Conservation (phyloP, 2,113 vertebrate genomes). For the Micronisus gabar region DNA sequence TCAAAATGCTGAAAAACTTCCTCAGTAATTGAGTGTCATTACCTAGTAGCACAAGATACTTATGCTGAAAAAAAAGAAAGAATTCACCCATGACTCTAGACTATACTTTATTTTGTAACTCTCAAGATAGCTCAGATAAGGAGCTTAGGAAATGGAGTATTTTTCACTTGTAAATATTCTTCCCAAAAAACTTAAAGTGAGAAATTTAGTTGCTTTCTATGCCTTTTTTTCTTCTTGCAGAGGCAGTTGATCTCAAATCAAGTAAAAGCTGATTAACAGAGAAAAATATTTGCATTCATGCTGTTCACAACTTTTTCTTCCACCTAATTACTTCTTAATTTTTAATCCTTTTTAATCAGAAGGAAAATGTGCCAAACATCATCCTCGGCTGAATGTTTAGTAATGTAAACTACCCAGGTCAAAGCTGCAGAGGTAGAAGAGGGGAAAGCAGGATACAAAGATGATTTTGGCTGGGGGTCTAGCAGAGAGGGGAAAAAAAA, state of each 20-base stretch:
- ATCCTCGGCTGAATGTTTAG: background rate
- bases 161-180: background rate
- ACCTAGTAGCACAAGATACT: background rate
- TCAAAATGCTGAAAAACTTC: background rate
- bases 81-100: background rate
- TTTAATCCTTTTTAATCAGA: background rate
- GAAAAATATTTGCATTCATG: background rate
- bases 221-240: background rate
- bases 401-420: background rate
- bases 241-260: background rate
- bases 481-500: background rate
- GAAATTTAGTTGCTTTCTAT: background rate
- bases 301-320: background rate
- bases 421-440: background rate
- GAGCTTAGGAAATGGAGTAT: background rate
- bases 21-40: background rate
- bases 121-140: background rate
- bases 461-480: background rate
- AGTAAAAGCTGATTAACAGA: background rate
- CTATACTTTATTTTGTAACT: background rate
- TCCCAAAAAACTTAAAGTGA: background rate
- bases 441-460: background rate
- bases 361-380: background rate
- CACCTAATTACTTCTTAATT: background rate
- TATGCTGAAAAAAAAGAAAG: background rate